Conservation (phyloP, 2,888 invertebrate genomes). For the Acanthopleura granulata region DNA sequence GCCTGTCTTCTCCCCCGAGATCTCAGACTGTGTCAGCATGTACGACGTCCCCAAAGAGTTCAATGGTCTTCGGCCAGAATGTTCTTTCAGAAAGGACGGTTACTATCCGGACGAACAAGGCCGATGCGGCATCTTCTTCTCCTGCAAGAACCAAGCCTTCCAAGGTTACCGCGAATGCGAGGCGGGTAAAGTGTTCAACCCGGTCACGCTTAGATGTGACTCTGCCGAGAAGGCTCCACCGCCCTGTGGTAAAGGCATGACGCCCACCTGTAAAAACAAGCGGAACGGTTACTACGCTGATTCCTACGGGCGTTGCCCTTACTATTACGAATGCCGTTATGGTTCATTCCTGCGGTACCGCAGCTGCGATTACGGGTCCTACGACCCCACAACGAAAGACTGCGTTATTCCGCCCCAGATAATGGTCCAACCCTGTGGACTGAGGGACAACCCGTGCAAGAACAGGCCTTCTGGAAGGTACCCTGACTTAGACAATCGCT, state of each 20-base stretch:
- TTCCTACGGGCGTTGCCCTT: conserved; percentile 39
- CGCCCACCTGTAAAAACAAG: conserved; percentile 33
- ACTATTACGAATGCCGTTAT: conserved; percentile 39
- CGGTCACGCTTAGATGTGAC: conserved; percentile 33
- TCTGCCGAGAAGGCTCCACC: conserved; percentile 27
- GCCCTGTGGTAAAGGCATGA: conserved; percentile 37
- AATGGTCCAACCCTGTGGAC: conserved; percentile 40
- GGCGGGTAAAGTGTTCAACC: conserved; percentile 37
- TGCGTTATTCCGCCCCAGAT: conserved; percentile 35
- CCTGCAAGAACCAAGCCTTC: conserved; percentile 34
- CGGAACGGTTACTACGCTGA: conserved; percentile 40
- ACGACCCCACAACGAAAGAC: conserved; percentile 33
- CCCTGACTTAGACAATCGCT: conserved; percentile 28
- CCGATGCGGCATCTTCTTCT: conserved; percentile 40
- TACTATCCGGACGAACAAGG: conserved; percentile 43
- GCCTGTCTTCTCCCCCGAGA: conserved; percentile 40
- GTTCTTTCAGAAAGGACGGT: conserved; percentile 35
- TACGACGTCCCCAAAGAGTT: conserved; percentile 40
- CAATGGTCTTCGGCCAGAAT: conserved; percentile 40
- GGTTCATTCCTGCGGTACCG: conserved; percentile 32
- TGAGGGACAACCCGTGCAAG: conserved; percentile 38
- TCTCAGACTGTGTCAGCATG: conserved; percentile 37
- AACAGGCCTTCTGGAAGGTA: conserved; percentile 32
- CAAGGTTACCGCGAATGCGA: conserved; percentile 39
- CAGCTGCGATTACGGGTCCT: conserved; percentile 40